Conservation (phyloP, 1,140 invertebrate genomes). For the Dreissena rostriformis region DNA sequence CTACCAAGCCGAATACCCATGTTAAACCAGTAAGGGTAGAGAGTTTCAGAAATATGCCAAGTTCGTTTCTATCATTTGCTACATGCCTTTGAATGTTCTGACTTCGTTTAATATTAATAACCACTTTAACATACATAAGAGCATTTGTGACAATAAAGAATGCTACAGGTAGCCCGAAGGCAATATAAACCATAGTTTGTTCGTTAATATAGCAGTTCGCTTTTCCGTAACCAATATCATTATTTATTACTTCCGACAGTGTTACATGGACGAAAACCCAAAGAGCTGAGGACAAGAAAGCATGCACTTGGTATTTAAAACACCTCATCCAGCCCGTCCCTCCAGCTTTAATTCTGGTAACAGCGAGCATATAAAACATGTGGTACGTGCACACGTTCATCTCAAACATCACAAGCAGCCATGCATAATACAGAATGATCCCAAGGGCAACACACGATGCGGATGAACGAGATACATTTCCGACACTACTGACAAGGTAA, state of each 20-base stretch:
- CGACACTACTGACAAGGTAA: conserved; percentile 5
- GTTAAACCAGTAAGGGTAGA: conserved; percentile 38
- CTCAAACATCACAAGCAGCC: conserved; percentile 16
- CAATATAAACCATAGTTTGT: conserved; percentile 10
- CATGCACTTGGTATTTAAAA: conserved; percentile 6
- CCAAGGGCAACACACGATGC: background rate
- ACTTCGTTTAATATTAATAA: conserved; percentile 2
- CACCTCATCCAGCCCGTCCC: background rate
- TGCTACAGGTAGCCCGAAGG: conserved; percentile 30
- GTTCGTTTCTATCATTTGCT: conserved; percentile 23
- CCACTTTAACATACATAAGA: conserved; percentile 20
- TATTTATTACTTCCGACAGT: background rate
- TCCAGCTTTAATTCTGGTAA: background rate
- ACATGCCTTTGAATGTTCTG: conserved; percentile 4
- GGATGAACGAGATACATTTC: background rate
- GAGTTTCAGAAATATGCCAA: conserved; percentile 38
- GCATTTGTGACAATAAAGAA: conserved; percentile 28
- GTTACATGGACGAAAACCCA: background rate
- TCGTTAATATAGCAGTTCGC: conserved; percentile 29
- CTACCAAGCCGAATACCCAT: conserved; percentile 46
- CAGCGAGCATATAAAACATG: conserved; percentile 21
- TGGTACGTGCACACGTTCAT: conserved; percentile 49
- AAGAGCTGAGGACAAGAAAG: background rate
- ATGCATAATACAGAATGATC: background rate
- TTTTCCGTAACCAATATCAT: conserved; percentile 19